phyloP scores from a whole-genome alignment of 2,797 vertebrate species.

The Rhynchotus rufescens region DNA sequence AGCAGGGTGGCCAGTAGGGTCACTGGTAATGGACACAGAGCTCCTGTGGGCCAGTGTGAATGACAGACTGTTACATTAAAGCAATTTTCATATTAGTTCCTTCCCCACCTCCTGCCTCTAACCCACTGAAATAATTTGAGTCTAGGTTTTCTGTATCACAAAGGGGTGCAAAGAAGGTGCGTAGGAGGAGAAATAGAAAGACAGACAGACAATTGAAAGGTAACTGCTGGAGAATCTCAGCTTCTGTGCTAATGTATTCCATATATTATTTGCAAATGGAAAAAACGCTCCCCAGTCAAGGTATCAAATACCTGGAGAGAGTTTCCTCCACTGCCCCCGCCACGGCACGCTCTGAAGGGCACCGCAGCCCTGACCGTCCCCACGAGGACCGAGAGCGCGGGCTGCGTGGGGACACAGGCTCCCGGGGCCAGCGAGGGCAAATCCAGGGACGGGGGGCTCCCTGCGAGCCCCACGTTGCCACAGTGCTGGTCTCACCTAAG shows the following conservation, averaged over 20 bases:
- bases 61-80: constrained; percentile 34
- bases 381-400: neutral
- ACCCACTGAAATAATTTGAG: constrained; percentile 29
- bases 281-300: neutral
- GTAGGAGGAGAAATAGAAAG: constrained; percentile 24
- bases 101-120: constrained; percentile 39
- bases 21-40: constrained; percentile 10
- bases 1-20: neutral
- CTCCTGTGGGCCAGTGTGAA: constrained; percentile 23
- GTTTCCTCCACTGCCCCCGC: neutral
- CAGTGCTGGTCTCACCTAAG: neutral
- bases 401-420: constrained; percentile 58
- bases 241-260: constrained; percentile 12
- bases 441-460: neutral
- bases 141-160: neutral
- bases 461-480: constrained; percentile 11
- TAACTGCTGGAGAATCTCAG: constrained; percentile 38
- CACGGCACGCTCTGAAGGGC: constrained; percentile 2
- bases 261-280: constrained; percentile 25
- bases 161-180: neutral
- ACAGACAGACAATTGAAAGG: constrained; percentile 29
- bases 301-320: neutral
- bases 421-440: constrained; percentile 44
- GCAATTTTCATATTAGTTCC: constrained; percentile 49
- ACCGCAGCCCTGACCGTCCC: neutral